phyloP scores from a whole-genome alignment of 2,797 vertebrate genomes.

The Catharus ustulatus region DNA sequence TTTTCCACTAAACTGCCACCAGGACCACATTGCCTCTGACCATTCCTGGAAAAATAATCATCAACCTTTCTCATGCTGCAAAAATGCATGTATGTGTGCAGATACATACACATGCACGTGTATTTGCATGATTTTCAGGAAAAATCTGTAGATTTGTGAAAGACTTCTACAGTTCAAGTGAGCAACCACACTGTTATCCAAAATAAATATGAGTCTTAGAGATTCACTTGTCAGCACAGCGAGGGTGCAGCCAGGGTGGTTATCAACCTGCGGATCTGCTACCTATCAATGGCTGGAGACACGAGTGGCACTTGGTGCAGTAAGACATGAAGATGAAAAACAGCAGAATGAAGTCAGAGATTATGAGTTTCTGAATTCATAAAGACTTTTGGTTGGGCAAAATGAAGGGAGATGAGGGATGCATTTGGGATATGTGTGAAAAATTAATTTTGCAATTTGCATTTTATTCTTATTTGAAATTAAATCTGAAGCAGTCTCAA shows the following conservation, averaged over 20 bases:
- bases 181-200: not conserved
- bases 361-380: not conserved
- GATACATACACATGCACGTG: too few species aligned
- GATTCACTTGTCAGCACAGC: not conserved
- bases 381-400: not conserved
- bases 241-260: not conserved
- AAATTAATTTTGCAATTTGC: conserved; percentile 40
- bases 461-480: conserved; percentile 51
- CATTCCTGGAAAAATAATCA: too few species aligned
- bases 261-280: not conserved
- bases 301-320: not conserved
- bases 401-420: not conserved
- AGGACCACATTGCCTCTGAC: too few species aligned
- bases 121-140: not conserved
- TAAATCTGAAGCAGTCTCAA: conserved; percentile 42
- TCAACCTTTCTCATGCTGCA: too few species aligned
- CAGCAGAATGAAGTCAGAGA: not conserved
- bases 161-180: not conserved
- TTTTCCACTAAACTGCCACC: too few species aligned
- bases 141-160: not conserved
- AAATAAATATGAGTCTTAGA: not conserved
- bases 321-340: not conserved
- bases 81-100: too few species aligned
- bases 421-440: not conserved
- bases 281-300: not conserved